Base-by-base conservation (phyloP, 2,113 vertebrate species). In the Equus przewalskii region DNA sequence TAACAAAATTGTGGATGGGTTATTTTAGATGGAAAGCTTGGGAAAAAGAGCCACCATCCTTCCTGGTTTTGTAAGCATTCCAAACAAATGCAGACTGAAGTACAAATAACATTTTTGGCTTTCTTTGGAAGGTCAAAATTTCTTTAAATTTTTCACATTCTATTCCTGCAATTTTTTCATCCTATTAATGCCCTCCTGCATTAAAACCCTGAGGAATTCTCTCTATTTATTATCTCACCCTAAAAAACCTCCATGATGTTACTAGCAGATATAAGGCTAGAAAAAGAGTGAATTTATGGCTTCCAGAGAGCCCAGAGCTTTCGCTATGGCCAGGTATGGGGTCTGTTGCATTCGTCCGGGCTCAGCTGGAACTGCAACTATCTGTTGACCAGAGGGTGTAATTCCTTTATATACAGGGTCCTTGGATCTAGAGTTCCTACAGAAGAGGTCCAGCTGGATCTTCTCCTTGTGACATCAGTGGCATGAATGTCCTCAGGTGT, bases 111-210 rank as follows among this genome's bases (percentile, higher is more conserved):
- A 22, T 78, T 89, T 93, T 87, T 95, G 94, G 36, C 69, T 80
- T 83, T 88, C 69, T 96, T 85, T 79, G 54, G 70, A 64, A 96
- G 44, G 78, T 69, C 87, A 94, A 12, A 58, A 44, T 49, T 41
- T 96, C 49, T 86, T 96, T 56, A 82, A 89, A 73, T 18, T 60
- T 65, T 97, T 62, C 8, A 28, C 44, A 56, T 81, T 91, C 54
- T 75, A 16, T 91, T 85, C 33, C 73, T 79, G 78, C 6, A 28
- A 7, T 9, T 33, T 73, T 56, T 86, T n/a, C 56, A 19, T 93
- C n/a, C 46, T 69, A 0, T 15, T 28, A 80, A 58, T 30, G 6
- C 7, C 10, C 18, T 8, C 49, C 7, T 15, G 2, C 6, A 8
- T 75, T 65, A 36, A 54, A 83, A 78, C 54, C 83, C 30, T 56